Evolutionary conservation across 2,113 vertebrate species (phyloP), one percentile per base, ranked within the genome.

Genomic region (Salvelinus fontinalis): DNA sequence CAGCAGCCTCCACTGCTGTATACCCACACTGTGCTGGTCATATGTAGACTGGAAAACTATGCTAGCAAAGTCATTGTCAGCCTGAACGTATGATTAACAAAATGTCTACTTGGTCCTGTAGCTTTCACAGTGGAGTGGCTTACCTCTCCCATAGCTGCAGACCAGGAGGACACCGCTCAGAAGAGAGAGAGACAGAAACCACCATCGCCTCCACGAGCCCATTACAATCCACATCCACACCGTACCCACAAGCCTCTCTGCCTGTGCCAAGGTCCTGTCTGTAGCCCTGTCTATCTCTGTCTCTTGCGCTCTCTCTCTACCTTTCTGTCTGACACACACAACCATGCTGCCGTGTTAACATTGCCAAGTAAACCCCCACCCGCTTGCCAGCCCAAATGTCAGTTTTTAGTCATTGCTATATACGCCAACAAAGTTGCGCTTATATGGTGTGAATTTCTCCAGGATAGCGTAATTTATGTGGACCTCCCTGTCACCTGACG

Each of bases 131-230:
- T 9, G 24, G 6, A n/a, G 27, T 4, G 29, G 16, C 83, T 86
- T 90, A 93, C 92, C 90, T 75, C 78, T 27, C 75, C 72, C 81
- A 16, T 80, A 73, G 24, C 68, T 51, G 51, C 22, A 67, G 29
- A 79, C 78, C 80, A 83, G 86, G 74, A 91, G 81, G 74, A 87
- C 75, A 64, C 81, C 75, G n/a, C 31, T 49, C 1, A 91, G 66
- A 54, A 91, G 70, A 70, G 3, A 78, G 24, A 90, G 66, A 9
- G 13, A 75, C 27, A 83, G 70, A 13, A 83, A 51, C 67, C 75
- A 76, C 11, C 29, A 81, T 76, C 70, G 76, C 76, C 49, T 54
- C 49, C 76, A 60, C 51, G 48, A 51, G 70, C 80, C 78, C 91
- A 92, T 91, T 82, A 75, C 81, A 78, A 27, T 29, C 5, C 29